These are phyloP conservation scores for Ceyx melanurus DNA, from an alignment of 2,113 vertebrate genomes.

Conservation along the genomic window DNA sequence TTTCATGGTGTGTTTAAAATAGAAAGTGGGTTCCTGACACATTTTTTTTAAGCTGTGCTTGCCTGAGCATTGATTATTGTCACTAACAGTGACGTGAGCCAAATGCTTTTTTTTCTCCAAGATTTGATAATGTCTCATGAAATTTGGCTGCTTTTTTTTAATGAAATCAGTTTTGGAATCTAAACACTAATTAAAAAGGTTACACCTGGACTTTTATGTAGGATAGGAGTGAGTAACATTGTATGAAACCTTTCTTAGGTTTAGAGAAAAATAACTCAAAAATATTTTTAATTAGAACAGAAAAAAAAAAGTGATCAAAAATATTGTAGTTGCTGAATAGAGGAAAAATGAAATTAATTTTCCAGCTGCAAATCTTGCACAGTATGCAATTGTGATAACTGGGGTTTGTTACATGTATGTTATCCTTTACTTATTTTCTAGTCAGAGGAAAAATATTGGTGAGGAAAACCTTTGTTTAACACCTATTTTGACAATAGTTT, in stretches of 20 bases:
- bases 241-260: not conserved
- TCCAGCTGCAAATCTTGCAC: not conserved
- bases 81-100: not conserved
- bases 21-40: slow-evolving; percentile 40
- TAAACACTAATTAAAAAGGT: not conserved
- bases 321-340: not conserved
- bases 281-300: slow-evolving; percentile 6
- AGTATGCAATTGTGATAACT: not conserved
- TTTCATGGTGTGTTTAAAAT: slow-evolving; percentile 56
- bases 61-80: slow-evolving; percentile 21
- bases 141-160: not conserved
- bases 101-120: not conserved
- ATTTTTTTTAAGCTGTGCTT: slow-evolving; percentile 30
- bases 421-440: slow-evolving; percentile 17
- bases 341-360: not conserved
- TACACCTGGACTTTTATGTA: not conserved
- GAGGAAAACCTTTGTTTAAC: not conserved
- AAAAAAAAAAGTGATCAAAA: not conserved
- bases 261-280: not conserved
- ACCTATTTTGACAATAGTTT: slow-evolving; percentile 34
- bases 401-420: not conserved
- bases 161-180: not conserved
- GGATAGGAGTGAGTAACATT: not conserved
- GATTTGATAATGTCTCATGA: not conserved
- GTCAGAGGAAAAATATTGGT: slow-evolving; percentile 7